Percentiles rank a stretch among this genome's conserved stretches.
These are phyloP conservation scores for Cyanoderma ruficeps DNA, from an alignment of 2,113 vertebrate species.

Conservation along the genomic window DNA sequence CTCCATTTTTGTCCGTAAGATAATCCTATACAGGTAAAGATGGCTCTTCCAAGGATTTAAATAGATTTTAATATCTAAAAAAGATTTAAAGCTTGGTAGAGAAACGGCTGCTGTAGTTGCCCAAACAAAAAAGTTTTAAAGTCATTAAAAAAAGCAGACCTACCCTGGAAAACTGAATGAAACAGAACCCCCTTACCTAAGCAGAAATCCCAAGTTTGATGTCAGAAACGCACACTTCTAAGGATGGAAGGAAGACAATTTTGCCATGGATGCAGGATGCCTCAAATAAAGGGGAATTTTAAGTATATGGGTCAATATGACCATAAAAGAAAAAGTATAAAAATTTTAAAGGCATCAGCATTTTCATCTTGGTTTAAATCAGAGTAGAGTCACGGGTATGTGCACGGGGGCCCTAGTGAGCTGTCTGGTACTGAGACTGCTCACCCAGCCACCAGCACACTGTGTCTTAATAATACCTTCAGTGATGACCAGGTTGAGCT, in stretches of 20 bases:
- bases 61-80: background rate
- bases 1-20: background rate
- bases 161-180: background rate
- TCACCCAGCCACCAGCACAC: background rate
- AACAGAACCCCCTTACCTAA: background rate
- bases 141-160: background rate
- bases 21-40: background rate
- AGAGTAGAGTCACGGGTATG: background rate
- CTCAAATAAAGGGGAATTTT: background rate
- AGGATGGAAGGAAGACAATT: background rate
- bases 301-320: background rate
- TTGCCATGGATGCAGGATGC: background rate
- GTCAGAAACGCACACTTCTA: background rate
- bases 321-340: background rate
- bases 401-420: background rate
- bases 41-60: background rate
- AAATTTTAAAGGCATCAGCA: background rate
- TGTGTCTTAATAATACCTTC: background rate
- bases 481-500: background rate
- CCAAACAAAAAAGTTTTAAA: background rate
- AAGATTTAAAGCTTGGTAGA: background rate
- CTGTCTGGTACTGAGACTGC: background rate
- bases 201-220: background rate
- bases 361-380: background rate
- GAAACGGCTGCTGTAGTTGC: background rate